Conservation (phyloP, 2,797 vertebrate species). For the Hemibagrus guttatus region DNA sequence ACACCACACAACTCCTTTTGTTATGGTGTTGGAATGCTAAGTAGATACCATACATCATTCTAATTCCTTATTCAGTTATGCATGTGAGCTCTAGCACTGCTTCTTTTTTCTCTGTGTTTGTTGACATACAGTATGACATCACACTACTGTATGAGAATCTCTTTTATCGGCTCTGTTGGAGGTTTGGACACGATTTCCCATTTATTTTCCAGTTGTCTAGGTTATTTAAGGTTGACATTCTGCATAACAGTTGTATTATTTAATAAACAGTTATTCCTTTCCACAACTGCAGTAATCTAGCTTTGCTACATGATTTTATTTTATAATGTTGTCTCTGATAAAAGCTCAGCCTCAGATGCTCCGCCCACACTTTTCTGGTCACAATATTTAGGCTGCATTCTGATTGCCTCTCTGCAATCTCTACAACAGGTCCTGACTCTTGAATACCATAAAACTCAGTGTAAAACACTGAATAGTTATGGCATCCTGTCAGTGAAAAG, state of each 20-base stretch:
- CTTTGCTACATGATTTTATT: background rate
- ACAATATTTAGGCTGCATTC: background rate
- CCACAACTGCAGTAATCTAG: too few species aligned
- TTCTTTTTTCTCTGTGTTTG: background rate
- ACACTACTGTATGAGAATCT: conserved; percentile 4
- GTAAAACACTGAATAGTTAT: background rate
- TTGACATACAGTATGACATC: background rate
- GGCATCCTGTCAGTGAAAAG: background rate
- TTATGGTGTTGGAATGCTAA: background rate
- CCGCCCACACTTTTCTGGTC: too few species aligned
- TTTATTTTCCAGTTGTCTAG: background rate
- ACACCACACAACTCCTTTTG: background rate
- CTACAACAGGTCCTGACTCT: background rate
- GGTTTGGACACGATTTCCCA: background rate
- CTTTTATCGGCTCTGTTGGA: conserved; percentile 26
- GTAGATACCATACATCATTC: background rate
- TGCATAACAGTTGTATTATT: background rate
- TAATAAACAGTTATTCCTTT: background rate
- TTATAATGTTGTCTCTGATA: background rate
- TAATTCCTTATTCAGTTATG: background rate
- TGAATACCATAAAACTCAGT: background rate
- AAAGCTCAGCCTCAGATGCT: background rate
- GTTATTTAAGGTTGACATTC: background rate
- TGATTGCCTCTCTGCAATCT: background rate
- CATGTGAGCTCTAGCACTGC: too few species aligned